A percentile compares a stretch with the other conserved stretches of the same genome.
phyloP scores from a whole-genome alignment of 37 sponge, comb jelly and placozoan species.

The Chondrilla cf. caribensis region DNA sequence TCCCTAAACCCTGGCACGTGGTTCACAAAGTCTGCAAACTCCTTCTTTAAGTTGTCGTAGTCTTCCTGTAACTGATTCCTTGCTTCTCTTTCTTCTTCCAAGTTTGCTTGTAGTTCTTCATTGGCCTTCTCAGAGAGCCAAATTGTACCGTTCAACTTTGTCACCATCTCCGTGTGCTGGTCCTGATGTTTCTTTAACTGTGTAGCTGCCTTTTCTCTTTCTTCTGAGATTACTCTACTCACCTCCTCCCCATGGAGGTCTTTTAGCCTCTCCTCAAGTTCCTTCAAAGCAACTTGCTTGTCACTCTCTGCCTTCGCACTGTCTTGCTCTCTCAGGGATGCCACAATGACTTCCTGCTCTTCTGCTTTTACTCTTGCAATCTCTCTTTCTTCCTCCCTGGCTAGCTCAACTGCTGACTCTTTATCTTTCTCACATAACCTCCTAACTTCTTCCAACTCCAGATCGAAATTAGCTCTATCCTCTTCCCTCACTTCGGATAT shows the following conservation, averaged over 20 bases:
- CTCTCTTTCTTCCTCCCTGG: slow-evolving; percentile 41
- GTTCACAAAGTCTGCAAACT: slow-evolving; percentile 71
- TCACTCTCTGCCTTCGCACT: slow-evolving; percentile 15
- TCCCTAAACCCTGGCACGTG: slow-evolving; percentile 29
- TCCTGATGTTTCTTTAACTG: slow-evolving; percentile 13
- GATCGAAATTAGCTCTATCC: not conserved
- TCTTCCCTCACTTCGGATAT: not conserved
- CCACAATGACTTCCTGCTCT: slow-evolving; percentile 15
- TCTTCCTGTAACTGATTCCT: slow-evolving; percentile 32
- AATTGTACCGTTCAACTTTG: slow-evolving; percentile 13
- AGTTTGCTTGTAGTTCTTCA: not conserved
- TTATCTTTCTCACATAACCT: slow-evolving; percentile 6
- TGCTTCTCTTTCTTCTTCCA: slow-evolving; percentile 11
- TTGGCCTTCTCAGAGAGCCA: slow-evolving; percentile 22
- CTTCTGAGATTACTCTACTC: not conserved
- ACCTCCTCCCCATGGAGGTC: not conserved
- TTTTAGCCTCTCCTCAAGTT: slow-evolving; percentile 13
- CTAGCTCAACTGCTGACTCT: slow-evolving; percentile 30
- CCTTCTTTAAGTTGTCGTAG: slow-evolving; percentile 31
- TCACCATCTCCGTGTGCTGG: not conserved
- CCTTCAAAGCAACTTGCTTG: slow-evolving; percentile 34
- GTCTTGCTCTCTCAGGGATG: slow-evolving; percentile 1
- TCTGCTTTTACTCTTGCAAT: slow-evolving; percentile 36
- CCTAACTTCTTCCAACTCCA: not conserved
- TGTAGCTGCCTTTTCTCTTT: not conserved